phyloP scores from a whole-genome alignment of 2,797 vertebrate species.

The Gymnopithys bicolor region DNA sequence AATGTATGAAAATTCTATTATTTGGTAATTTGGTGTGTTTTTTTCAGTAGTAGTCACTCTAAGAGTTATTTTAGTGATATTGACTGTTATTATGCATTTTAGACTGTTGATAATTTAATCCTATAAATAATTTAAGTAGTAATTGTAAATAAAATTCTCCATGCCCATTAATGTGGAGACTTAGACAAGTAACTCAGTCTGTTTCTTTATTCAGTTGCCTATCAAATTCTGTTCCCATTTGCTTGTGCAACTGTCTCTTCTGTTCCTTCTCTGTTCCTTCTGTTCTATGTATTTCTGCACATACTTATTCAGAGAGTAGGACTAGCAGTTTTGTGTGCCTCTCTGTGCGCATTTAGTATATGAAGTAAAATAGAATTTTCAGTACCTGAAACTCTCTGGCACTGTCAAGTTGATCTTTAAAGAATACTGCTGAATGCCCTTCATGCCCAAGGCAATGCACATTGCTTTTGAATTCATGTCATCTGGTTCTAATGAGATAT shows the following conservation, averaged over 20 bases:
- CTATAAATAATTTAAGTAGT: background rate
- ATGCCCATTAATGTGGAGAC: background rate
- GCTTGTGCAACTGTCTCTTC: background rate
- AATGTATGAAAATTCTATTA: background rate
- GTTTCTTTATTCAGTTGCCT: background rate
- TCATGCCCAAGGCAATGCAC: background rate
- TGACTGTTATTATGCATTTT: background rate
- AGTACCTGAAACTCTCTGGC: background rate
- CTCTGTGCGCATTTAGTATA: background rate
- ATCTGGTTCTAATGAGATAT: background rate
- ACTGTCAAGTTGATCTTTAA: background rate
- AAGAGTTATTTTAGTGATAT: background rate
- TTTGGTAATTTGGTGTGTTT: background rate
- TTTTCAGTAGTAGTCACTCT: background rate
- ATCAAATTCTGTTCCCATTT: background rate
- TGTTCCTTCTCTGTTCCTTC: background rate
- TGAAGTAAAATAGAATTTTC: background rate
- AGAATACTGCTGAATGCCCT: background rate
- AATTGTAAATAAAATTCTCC: background rate
- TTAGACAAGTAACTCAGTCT: background rate
- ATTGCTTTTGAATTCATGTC: background rate
- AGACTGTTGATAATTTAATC: background rate
- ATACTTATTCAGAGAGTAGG: background rate
- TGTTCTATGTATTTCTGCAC: background rate
- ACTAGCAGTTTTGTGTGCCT: background rate